These are phyloP conservation scores for Eupithecia inturbata DNA, from an alignment of 2,888 invertebrate species.

Conservation along the genomic window DNA sequence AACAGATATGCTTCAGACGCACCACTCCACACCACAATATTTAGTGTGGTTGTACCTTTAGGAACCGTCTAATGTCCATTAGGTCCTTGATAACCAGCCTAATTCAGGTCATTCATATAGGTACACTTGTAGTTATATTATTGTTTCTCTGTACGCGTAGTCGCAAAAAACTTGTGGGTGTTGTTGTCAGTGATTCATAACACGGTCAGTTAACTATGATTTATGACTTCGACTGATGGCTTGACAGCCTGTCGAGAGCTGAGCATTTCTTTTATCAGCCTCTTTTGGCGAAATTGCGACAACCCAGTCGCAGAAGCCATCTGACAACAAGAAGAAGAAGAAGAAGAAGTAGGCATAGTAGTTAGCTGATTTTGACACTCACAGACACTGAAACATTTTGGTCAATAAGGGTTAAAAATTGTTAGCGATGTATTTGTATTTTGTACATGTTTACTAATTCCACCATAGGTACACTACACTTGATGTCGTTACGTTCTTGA, in stretches of 20 bases:
- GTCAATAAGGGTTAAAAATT: not conserved
- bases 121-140: conserved; percentile 13
- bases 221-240: conserved; percentile 7
- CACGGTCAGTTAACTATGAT: conserved; percentile 48
- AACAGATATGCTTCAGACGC: not conserved
- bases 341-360: not conserved
- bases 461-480: too few relatives aligned
- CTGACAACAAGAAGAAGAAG: too few relatives aligned
- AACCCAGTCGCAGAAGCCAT: too few relatives aligned
- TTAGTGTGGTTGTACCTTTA: not conserved
- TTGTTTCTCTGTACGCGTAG: not conserved
- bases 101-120: conserved; percentile 6
- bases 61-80: not conserved
- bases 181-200: conserved; percentile 51
- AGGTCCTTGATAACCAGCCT: not conserved
- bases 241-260: conserved; percentile 28
- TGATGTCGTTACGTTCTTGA: too few relatives aligned
- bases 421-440: too few relatives aligned
- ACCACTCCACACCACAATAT: not conserved
- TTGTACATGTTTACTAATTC: too few relatives aligned
- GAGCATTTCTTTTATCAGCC: conserved; percentile 15
- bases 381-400: not conserved
- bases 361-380: not conserved
- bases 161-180: conserved; percentile 41
- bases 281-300: too few relatives aligned